Base-by-base conservation (phyloP, 2,113 vertebrate genomes). In the Nothocercus nigrocapillus region DNA sequence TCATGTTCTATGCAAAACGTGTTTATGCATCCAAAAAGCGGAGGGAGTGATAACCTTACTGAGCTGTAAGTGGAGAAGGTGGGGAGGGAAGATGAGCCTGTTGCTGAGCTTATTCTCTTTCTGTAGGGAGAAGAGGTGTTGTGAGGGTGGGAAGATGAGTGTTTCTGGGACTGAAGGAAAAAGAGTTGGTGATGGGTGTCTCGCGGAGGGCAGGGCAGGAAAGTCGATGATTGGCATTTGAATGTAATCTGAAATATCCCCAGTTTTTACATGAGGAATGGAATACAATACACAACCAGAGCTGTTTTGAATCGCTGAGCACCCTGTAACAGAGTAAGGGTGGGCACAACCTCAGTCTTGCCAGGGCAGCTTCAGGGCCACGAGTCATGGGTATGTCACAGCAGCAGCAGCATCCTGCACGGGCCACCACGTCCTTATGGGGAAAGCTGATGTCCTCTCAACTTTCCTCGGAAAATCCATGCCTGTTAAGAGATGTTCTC, bases 41-140 rank as follows among this genome's bases (percentile, higher is more conserved):
- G 19, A 82, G 40, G 15, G 27, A 77, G 13, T 14, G 32, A 51
- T 73, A 40, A 73, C 21, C 8, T 67, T 78, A 66, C 51, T 54
- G 70, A 67, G 27, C 7, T 56, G 12, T 56, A 72, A 30, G 54
- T 67, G 79, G 58, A 82, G 58, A 59, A 45, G 10, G 7, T 36
- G 18, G 40, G n/a, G 85, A 88, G 11, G 1, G 2, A 45, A 5
- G 13, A 11, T 47, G n/a, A 72, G 45, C 0, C 0, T 68, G 13
- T 22, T 76, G 32, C 19, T 76, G n/a, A 62, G 58, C 17, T 59
- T 5, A 5, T 94, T 77, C 4, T 3, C 21, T 5, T 77, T 69
- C 24, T 4, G 11, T 67, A 61, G 11, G 34, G 19, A 77, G 19
- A 91, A 16, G 5, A 49, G n/a, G 11, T 54, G 13, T 3, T 80